phyloP scores from a whole-genome alignment of 2,888 invertebrate genomes.

The Agrotis ipsilon region DNA sequence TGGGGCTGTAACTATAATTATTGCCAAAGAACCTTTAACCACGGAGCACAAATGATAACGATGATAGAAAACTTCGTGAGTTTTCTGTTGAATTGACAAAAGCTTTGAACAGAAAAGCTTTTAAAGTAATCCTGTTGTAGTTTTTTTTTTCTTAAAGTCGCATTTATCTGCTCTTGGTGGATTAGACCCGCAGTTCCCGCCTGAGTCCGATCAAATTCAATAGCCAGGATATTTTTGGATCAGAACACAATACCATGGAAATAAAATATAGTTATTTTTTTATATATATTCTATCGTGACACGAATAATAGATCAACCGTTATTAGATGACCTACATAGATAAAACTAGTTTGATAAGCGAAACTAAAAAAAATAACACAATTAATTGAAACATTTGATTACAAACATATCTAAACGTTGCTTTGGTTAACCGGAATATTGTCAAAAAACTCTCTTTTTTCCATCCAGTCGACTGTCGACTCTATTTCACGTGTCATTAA shows the following conservation, averaged over 20 bases:
- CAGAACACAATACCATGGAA: background rate
- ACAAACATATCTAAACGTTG: slow-evolving; percentile 29
- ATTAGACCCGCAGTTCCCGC: too few relatives aligned
- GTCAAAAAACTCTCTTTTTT: slow-evolving; percentile 20
- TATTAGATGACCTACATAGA: slow-evolving; percentile 52
- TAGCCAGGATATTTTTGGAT: background rate
- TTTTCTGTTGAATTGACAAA: background rate
- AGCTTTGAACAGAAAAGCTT: too few relatives aligned
- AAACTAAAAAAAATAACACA: slow-evolving; percentile 43
- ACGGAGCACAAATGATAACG: background rate
- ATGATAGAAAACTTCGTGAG: background rate
- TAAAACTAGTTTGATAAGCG: slow-evolving; percentile 45
- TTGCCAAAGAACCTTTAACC: too few relatives aligned
- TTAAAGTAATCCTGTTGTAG: background rate
- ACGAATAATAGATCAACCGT: slow-evolving; percentile 18
- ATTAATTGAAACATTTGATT: slow-evolving; percentile 36
- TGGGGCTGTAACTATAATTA: too few relatives aligned
- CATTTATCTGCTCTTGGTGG: background rate
- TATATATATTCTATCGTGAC: background rate
- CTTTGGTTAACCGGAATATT: slow-evolving; percentile 11
- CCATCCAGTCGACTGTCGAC: background rate
- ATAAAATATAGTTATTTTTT: background rate
- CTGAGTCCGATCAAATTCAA: too few relatives aligned
- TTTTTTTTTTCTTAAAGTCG: background rate
- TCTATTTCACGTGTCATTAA: background rate